Percentiles rank a stretch among this genome's conserved stretches.
These are phyloP conservation scores for Parotocinclus haroldoi DNA, from an alignment of 2,797 vertebrate species.

Conservation along the genomic window DNA sequence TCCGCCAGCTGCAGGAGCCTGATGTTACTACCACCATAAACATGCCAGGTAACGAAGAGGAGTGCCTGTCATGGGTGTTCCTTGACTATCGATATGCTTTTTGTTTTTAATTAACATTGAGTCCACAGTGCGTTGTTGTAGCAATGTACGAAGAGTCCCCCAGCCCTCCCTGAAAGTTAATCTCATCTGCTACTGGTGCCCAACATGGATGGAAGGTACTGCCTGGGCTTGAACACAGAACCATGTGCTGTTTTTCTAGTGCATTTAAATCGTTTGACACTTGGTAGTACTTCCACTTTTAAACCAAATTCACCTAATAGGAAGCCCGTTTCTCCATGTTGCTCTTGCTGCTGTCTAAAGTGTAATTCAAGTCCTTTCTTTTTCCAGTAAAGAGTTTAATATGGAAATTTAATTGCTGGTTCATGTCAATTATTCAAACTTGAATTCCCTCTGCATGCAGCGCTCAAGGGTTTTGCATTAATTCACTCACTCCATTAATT, in stretches of 20 bases:
- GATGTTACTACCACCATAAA: too few relatives aligned
- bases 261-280: neutral
- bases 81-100: too few relatives aligned
- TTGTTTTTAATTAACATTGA: too few relatives aligned
- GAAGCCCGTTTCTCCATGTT: neutral
- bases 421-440: conserved; percentile 69
- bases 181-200: too few relatives aligned
- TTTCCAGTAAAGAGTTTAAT: conserved; percentile 65
- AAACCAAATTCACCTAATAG: neutral
- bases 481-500: conserved; percentile 65
- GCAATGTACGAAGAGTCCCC: too few relatives aligned
- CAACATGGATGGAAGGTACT: too few relatives aligned
- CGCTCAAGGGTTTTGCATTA: conserved; percentile 67
- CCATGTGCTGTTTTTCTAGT: neutral
- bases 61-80: too few relatives aligned
- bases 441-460: conserved; percentile 50
- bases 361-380: conserved; percentile 45
- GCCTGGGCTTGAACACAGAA: too few relatives aligned
- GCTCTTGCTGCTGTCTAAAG: conserved; percentile 23
- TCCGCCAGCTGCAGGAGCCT: too few relatives aligned
- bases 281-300: neutral
- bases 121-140: too few relatives aligned
- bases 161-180: too few relatives aligned
- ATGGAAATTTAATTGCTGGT: conserved; percentile 78
- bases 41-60: too few relatives aligned